These are phyloP conservation scores for Pristis pectinata DNA, from an alignment of 2,797 vertebrate genomes.

Conservation along the genomic window DNA sequence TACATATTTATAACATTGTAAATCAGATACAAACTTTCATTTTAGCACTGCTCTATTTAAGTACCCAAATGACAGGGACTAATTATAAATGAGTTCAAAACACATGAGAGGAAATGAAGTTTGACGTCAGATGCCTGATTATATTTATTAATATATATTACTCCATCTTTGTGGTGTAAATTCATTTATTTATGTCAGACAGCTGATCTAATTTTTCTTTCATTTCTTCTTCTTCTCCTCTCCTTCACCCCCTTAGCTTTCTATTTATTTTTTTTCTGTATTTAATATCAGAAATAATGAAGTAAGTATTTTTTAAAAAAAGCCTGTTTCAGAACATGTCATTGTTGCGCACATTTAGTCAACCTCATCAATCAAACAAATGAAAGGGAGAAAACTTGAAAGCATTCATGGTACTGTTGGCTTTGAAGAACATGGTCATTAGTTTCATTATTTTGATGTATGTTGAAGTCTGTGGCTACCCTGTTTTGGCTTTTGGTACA, in stretches of 20 bases:
- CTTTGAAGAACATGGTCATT: conserved; percentile 4
- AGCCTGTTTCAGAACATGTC: background rate
- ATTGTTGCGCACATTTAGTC: background rate
- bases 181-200: background rate
- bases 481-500: background rate
- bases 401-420: conserved; percentile 4
- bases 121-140: background rate
- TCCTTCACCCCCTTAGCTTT: background rate
- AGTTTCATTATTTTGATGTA: conserved; percentile 37
- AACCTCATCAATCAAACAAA: conserved; percentile 12
- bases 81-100: conserved; percentile 23
- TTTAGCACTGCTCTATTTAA: conserved; percentile 16
- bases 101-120: background rate
- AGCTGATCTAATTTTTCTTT: background rate
- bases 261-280: background rate
- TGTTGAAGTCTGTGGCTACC: background rate
- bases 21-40: background rate
- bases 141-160: background rate
- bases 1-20: background rate
- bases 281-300: conserved; percentile 1
- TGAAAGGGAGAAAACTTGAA: conserved; percentile 29
- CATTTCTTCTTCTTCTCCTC: background rate
- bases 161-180: background rate
- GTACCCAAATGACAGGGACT: background rate
- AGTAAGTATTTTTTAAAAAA: background rate